Evolutionary conservation across 2,113 vertebrate genomes (phyloP), one percentile per base, ranked within the genome.

Genomic region (Nyctereutes procyonoides): DNA sequence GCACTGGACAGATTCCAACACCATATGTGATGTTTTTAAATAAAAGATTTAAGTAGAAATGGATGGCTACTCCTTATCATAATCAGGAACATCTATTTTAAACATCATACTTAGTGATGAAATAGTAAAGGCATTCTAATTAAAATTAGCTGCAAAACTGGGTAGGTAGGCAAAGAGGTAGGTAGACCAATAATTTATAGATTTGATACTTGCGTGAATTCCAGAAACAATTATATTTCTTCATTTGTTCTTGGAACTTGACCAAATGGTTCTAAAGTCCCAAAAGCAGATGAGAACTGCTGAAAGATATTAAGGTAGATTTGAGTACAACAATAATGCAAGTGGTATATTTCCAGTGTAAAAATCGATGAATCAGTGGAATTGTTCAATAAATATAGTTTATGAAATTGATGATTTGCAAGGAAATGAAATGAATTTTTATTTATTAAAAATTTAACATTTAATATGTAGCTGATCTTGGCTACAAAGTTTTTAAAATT

Each of bases 41-140:
- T n/a, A 87, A 76, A 94, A 96, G 38, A 80, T 62, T 55, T 93
- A 87, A 96, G 87, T 83, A 95, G 56, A 97, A 89, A 86, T 97
- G 32, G 38, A 92, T 90, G 56, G 8, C n/a, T 89, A 24, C 56
- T 83, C 51, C 87, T 95, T 92, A 97, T 94, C 69, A 85, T 48
- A 58, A 63, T 80, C 82, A 93, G 79, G 63, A 85, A 81, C 35
- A 90, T 83, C 62, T 89, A 79, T 83, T 93, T 94, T 74, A 93
- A 82, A 93, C 28, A 58, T 62, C 51, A 63, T 43, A 79, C 28
- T 82, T 38, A 71, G 58, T 92, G 43, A 95, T 79, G 35, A 96
- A 89, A 94, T 12, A 65, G 35, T 91, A 53, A 56, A 93, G 67
- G 20, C 16, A 56, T 79, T 96, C 28, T 94, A 79, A 90, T 97